Evolutionary conservation across 2,888 invertebrate species (phyloP).

Genomic region (Ectropis crepuscularia): DNA sequence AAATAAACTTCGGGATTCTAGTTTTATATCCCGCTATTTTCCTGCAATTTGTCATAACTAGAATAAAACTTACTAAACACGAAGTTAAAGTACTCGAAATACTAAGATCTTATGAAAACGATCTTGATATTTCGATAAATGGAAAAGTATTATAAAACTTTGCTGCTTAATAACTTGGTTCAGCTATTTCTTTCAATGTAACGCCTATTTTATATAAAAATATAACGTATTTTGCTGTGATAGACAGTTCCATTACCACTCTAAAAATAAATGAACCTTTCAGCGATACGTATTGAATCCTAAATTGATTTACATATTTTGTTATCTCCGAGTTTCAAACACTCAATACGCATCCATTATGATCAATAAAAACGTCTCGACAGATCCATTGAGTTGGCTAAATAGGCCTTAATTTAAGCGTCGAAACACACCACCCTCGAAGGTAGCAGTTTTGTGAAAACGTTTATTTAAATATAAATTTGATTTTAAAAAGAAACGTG

Average conservation of each 20-base stretch:
- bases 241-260: constrained; percentile 26
- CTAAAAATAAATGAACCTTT: constrained; percentile 26
- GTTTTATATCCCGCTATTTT: constrained; percentile 4
- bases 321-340: constrained; percentile 30
- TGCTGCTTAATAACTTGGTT: constrained; percentile 1
- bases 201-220: constrained; percentile 11
- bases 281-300: constrained; percentile 29
- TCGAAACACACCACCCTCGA: constrained; percentile 1
- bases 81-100: too few species aligned
- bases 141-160: constrained; percentile 2
- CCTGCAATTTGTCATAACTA: not conserved
- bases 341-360: constrained; percentile 30
- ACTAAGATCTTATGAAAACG: too few species aligned
- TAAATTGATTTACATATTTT: constrained; percentile 37
- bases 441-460: not conserved
- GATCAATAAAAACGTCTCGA: constrained; percentile 35
- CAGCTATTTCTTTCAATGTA: constrained; percentile 5
- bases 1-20: not conserved
- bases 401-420: constrained; percentile 25
- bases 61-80: not conserved
- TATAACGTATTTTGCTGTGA: constrained; percentile 15
- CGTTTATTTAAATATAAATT: not conserved
- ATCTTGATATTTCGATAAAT: not conserved
- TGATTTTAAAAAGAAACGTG: not conserved
- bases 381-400: constrained; percentile 26